Conservation (phyloP, 2,888 invertebrate genomes). For the Gastrophysa polygoni region DNA sequence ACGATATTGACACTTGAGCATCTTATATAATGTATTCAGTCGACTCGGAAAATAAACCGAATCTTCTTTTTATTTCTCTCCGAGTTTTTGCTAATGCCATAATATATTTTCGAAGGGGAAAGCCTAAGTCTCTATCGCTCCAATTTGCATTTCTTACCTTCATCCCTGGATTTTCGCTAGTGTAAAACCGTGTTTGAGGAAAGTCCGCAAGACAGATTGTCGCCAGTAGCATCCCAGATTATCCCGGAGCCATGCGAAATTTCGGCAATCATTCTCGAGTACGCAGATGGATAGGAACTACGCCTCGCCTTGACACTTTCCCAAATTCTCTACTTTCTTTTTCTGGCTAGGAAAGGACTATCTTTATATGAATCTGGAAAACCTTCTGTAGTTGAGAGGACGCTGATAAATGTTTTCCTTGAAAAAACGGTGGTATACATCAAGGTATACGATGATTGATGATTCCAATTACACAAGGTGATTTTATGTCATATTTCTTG, state of each 20-base stretch:
- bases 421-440: too few species aligned
- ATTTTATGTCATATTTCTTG: too few species aligned
- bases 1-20: too few species aligned
- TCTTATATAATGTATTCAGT: too few species aligned
- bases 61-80: too few species aligned
- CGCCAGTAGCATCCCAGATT: constrained; percentile 25
- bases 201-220: constrained; percentile 30
- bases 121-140: too few species aligned
- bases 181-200: constrained; percentile 24
- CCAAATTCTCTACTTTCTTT: not conserved
- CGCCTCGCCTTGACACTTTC: constrained; percentile 24
- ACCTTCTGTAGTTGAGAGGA: too few species aligned
- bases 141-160: constrained; percentile 4
- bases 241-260: constrained; percentile 31
- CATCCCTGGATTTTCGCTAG: constrained; percentile 19
- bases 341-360: not conserved
- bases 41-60: too few species aligned
- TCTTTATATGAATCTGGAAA: not conserved
- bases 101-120: too few species aligned
- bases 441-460: too few species aligned
- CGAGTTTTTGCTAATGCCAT: too few species aligned
- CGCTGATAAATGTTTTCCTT: not conserved
- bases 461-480: too few species aligned
- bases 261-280: constrained; percentile 29
- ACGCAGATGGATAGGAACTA: constrained; percentile 29